Evolutionary conservation across 2,888 invertebrate genomes (phyloP), one percentile per base, ranked within the genome.

Genomic region (Pteria penguin): DNA sequence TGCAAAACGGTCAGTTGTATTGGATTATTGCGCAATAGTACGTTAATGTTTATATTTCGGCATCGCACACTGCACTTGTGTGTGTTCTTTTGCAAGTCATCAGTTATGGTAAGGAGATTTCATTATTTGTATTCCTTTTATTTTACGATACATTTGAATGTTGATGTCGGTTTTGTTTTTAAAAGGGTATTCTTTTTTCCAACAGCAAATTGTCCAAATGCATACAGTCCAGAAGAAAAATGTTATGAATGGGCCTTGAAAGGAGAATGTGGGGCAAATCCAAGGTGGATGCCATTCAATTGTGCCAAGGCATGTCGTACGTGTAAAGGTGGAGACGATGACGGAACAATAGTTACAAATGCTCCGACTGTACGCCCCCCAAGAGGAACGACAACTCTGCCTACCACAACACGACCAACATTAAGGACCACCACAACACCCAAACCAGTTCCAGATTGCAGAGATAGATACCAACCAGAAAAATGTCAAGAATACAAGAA

Each of bases 181-280:
- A n/a, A n/a, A n/a, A n/a, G n/a, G n/a, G n/a, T n/a, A n/a, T n/a
- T 32, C 36, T 57, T 27, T 61, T 54, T 45, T 75, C 24, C 60
- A 5, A 32, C 66, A 58, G 70, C 65, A 32, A 72, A 67, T 27
- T 73, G 72, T 62, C 55, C 36, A 18, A 77, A 70, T 31, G 52
- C 32, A 24, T 67, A 76, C 61, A 57, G 24, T 2, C 57, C 66
- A 26, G 36, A 31, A 14, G 45, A 26, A 1, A 77, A 73, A 54
- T 69, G 76, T 62, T 26, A 62, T n/a, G 22, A 22, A 4, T 77
- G 76, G 76, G 68, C 76, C 11, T 22, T 45, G 14, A 63, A 54
- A 24, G 76, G 76, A 14, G 76, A 77, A 24, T 78, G 78, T 74
- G 45, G 45, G 1, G 70, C 66, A 14, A 74, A 78, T 36, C 70